A percentile compares a stretch with the other conserved stretches of the same genome.
Conservation (phyloP, 2,797 vertebrate genomes). For the Oreochromis grahami region DNA sequence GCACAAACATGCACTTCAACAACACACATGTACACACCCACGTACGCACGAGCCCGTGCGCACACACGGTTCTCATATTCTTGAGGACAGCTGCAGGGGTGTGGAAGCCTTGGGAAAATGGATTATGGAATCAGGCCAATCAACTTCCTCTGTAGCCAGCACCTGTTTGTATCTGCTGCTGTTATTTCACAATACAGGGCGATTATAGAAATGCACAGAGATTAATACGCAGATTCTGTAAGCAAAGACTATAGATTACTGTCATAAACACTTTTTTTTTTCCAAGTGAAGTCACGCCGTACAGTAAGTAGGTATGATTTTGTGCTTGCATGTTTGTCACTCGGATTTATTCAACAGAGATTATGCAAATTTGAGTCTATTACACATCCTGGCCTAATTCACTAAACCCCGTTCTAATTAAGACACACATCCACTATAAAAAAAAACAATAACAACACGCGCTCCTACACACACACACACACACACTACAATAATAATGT, state of each 20-base stretch:
- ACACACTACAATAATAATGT: conserved; percentile 12
- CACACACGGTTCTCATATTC: conserved; percentile 69
- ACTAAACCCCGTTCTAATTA: conserved; percentile 70
- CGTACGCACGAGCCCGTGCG: conserved; percentile 31
- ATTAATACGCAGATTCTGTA: conserved; percentile 21
- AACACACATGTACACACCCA: conserved; percentile 6
- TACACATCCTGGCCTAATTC: conserved; percentile 71
- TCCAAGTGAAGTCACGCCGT: not conserved
- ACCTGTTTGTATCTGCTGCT: conserved; percentile 65
- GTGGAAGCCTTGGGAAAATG: conserved; percentile 74
- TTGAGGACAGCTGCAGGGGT: conserved; percentile 73
- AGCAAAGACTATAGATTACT: conserved; percentile 20
- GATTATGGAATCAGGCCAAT: conserved; percentile 68
- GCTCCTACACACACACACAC: not conserved
- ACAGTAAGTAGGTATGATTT: conserved; percentile 30
- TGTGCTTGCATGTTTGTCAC: conserved; percentile 45
- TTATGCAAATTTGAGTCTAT: conserved; percentile 68
- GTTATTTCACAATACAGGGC: conserved; percentile 48
- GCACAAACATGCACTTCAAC: conserved; percentile 36
- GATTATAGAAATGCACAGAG: conserved; percentile 37
- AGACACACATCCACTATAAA: conserved; percentile 51
- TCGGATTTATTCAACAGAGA: conserved; percentile 63
- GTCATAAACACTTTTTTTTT: not conserved
- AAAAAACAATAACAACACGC: not conserved
- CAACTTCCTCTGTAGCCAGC: conserved; percentile 67